Base-by-base conservation (phyloP, 2,113 vertebrate species). In the Hucho hucho region DNA sequence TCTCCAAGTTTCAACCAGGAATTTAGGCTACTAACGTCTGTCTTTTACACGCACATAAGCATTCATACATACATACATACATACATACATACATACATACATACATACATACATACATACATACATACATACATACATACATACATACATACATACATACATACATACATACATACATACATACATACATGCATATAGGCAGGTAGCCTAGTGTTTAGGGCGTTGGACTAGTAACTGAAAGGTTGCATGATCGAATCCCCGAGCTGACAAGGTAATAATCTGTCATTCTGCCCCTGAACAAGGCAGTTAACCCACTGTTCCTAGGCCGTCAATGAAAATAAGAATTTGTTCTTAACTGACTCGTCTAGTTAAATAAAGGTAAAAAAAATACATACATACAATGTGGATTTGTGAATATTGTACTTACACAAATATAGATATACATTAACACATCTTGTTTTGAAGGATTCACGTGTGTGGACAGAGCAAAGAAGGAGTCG, bases 381-480 rank as follows among this genome's bases (percentile, higher is more conserved):
- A n/a, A n/a, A n/a, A n/a, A n/a, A n/a, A n/a, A 4, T 9, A 25
- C 16, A 46, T 43, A 43, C 32, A 43, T 43, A 83, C 80, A 84
- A 82, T 85, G 79, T 61, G n/a, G 6, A 61, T 61, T 22, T 22
- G 7, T 61, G 6, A n/a, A 61, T 53, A 14, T 53, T 53, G 1
- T 88, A 53, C 16, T 4, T 53, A 53, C 14, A 53, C 49, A 22
- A 91, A 94, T 94, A 89, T 92, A 43, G 37, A 61, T 22, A 61
- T 24, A 61, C 58, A 61, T 61, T 2, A 2, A 61, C 9, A 61
- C 6, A 24, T 61, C 20, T 22, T n/a, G 37, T 43, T 43, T 43
- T 1, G 2, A 7, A 93, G 94, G 4, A 61, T 93, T 61, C 20
- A 9, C 6, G 1, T 22, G n/a, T 22, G 4, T 22, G 6, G 1